A percentile compares a stretch with the other conserved stretches of the same genome.
These are phyloP conservation scores for Pollenia amentaria DNA, from an alignment of 2,888 invertebrate genomes.

Conservation along the genomic window DNA sequence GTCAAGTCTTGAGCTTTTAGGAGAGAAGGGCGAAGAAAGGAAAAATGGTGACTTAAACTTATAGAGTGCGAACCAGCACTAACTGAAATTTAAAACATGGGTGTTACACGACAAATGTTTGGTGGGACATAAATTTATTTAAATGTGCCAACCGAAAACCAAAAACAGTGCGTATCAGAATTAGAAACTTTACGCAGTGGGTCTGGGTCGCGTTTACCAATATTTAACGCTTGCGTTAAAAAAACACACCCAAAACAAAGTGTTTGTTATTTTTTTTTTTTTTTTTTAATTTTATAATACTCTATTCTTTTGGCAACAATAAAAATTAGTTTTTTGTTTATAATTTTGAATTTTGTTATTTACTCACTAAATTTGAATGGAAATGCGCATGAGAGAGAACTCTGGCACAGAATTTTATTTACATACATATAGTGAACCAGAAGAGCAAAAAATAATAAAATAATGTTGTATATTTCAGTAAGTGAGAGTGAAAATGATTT, in stretches of 20 bases:
- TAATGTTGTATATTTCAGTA: background rate
- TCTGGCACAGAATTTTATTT: background rate
- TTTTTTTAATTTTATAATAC: slow-evolving; percentile 14
- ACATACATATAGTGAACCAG: background rate
- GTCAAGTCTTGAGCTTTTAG: too few relatives aligned
- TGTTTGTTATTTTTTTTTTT: slow-evolving; percentile 52
- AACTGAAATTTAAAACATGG: too few relatives aligned
- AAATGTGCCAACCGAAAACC: slow-evolving; percentile 45
- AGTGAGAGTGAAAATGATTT: slow-evolving; percentile 59
- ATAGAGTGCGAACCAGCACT: too few relatives aligned
- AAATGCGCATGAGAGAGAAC: slow-evolving; percentile 81
- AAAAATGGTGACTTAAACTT: too few relatives aligned
- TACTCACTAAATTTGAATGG: slow-evolving; percentile 77
- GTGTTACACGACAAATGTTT: too few relatives aligned
- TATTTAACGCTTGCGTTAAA: slow-evolving; percentile 50
- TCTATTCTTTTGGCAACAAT: slow-evolving; percentile 46
- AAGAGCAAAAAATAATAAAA: slow-evolving; percentile 19
- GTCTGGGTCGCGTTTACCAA: slow-evolving; percentile 70
- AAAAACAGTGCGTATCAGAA: slow-evolving; percentile 52
- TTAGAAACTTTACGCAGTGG: slow-evolving; percentile 66
- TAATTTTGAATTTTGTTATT: slow-evolving; percentile 54
- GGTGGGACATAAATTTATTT: background rate
- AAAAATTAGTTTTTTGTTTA: slow-evolving; percentile 52
- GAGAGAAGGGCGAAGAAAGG: too few relatives aligned
- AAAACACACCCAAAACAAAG: slow-evolving; percentile 6